Evolutionary conservation across 1,140 invertebrate genomes (phyloP).

Genomic region (Drosophila melanica): DNA sequence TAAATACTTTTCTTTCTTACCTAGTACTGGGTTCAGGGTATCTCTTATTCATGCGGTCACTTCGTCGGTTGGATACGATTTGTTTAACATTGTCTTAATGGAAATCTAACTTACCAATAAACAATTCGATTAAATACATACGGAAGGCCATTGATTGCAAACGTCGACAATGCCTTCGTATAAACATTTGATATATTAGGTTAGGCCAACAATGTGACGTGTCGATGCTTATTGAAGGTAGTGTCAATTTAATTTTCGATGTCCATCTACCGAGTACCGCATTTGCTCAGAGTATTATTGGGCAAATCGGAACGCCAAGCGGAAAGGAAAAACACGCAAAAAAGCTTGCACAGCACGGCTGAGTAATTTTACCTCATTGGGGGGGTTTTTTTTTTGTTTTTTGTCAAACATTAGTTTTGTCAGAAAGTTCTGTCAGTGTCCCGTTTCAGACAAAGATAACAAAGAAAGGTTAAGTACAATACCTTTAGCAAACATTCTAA

Average conservation of each 20-base stretch:
- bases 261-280: slow-evolving; percentile 16
- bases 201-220: slow-evolving; percentile 14
- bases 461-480: slow-evolving; percentile 55
- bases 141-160: not conserved
- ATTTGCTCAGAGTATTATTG: slow-evolving; percentile 26
- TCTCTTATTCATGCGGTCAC: too few species aligned
- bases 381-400: slow-evolving; percentile 1
- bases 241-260: slow-evolving; percentile 48
- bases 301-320: not conserved
- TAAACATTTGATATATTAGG: slow-evolving; percentile 34
- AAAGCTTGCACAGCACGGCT: slow-evolving; percentile 3
- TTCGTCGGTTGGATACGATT: too few species aligned
- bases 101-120: not conserved
- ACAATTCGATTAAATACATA: not conserved
- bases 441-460: slow-evolving; percentile 32
- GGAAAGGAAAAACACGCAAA: not conserved
- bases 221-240: slow-evolving; percentile 5
- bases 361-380: slow-evolving; percentile 1
- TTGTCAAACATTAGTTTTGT: slow-evolving; percentile 31
- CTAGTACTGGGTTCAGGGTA: too few species aligned
- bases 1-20: too few species aligned
- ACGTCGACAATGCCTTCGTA: slow-evolving; percentile 4
- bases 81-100: too few species aligned
- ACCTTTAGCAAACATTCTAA: slow-evolving; percentile 44
- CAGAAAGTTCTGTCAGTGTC: slow-evolving; percentile 2